Conservation (phyloP, 2,113 vertebrate species). For the Pungitius pungitius region DNA sequence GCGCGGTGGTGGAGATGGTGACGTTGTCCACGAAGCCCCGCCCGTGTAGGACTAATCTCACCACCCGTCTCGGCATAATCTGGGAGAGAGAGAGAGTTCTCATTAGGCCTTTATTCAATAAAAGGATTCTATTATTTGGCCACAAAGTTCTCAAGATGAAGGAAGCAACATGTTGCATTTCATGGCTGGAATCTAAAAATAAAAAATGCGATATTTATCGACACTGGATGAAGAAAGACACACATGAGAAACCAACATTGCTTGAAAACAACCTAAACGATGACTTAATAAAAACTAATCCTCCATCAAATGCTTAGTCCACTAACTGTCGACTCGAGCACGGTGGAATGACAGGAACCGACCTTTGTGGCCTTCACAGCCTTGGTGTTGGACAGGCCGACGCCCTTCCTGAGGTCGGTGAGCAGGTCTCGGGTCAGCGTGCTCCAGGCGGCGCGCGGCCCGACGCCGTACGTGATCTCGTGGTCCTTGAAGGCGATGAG, state of each 20-base stretch:
- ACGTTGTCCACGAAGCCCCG: constrained; percentile 91
- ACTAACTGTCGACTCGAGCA: background rate
- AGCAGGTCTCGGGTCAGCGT: constrained; percentile 93
- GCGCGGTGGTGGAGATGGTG: constrained; percentile 91
- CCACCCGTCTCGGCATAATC: constrained; percentile 91
- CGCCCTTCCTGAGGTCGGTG: constrained; percentile 94
- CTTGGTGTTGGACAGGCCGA: constrained; percentile 97
- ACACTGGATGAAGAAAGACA: background rate
- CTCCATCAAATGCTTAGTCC: background rate
- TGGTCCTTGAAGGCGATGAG: constrained; percentile 89
- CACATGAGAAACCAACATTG: background rate
- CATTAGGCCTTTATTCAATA: background rate
- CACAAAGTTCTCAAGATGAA: background rate
- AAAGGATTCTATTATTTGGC: background rate
- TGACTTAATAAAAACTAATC: background rate
- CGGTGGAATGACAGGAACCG: background rate
- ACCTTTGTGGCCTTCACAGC: constrained; percentile 94
- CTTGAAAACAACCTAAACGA: background rate
- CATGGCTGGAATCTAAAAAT: too few species aligned
- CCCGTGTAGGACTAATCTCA: constrained; percentile 85
- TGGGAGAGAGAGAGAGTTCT: constrained; percentile 13
- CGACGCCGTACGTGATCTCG: constrained; percentile 92
- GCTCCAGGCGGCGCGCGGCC: constrained; percentile 88
- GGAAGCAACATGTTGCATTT: background rate
- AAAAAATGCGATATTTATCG: too few species aligned